Conservation (phyloP, 2,113 vertebrate species). For the Hiodon tergisus region DNA sequence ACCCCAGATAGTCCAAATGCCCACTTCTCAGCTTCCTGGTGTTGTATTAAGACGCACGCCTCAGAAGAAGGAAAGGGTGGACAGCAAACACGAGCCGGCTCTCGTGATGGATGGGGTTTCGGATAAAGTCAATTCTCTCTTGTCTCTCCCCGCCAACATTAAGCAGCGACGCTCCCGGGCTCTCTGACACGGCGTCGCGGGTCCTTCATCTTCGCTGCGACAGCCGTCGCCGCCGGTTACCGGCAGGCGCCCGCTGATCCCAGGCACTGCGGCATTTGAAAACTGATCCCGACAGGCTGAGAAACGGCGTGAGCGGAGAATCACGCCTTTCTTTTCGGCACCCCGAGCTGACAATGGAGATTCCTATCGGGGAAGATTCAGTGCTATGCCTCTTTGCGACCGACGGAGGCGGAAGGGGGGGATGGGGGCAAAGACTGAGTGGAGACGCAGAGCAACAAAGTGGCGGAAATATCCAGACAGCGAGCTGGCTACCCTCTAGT, state of each 20-base stretch:
- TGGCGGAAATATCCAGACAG: no score
- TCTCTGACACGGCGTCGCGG: conserved; percentile 9
- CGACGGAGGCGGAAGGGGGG: no score
- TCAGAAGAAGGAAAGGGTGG: not conserved
- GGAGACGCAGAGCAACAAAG: no score
- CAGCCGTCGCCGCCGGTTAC: conserved; percentile 26
- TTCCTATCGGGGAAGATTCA: no score
- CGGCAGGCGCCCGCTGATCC: conserved; percentile 17
- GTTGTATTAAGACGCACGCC: no score
- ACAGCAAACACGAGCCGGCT: not conserved
- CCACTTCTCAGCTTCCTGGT: no score
- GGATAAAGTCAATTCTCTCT: not conserved
- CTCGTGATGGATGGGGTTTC: not conserved
- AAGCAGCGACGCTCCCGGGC: conserved; percentile 14
- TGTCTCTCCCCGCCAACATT: conserved; percentile 18
- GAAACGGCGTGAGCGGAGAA: not conserved
- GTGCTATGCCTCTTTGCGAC: no score
- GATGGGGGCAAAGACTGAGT: no score
- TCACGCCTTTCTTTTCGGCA: no score
- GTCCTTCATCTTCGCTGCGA: conserved; percentile 25
- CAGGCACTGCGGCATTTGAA: conserved; percentile 11
- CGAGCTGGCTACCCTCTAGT: no score
- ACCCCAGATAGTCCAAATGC: no score
- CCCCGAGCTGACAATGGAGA: no score
- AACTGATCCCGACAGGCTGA: not conserved